Evolutionary conservation across 1,140 invertebrate species (phyloP).

Genomic region (Drosophila subobscura): DNA sequence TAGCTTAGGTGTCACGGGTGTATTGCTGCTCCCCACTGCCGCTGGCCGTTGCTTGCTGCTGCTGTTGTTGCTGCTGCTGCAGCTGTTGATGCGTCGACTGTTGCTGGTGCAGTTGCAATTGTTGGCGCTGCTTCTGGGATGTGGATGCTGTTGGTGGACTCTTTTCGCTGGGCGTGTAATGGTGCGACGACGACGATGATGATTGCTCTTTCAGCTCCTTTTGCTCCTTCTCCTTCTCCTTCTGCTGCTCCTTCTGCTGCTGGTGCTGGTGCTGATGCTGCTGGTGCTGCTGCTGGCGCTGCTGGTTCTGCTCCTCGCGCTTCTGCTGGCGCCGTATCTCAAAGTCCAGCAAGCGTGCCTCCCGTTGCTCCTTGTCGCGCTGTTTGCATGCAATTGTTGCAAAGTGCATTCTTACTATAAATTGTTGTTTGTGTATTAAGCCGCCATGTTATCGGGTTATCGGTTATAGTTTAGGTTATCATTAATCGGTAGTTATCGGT

Average conservation of each 20-base stretch:
- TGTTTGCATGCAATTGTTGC: constrained; percentile 82
- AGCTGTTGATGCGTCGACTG: constrained; percentile 44
- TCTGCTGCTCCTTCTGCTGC: constrained; percentile 55
- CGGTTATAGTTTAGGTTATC: constrained; percentile 35
- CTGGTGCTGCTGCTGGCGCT: constrained; percentile 78
- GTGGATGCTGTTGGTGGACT: constrained; percentile 54
- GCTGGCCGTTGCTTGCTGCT: constrained; percentile 53
- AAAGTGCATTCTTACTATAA: constrained; percentile 81
- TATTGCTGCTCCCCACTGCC: constrained; percentile 54
- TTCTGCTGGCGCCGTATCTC: constrained; percentile 83
- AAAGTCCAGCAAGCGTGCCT: constrained; percentile 82
- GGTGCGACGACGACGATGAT: constrained; percentile 25
- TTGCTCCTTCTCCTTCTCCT: constrained; percentile 41
- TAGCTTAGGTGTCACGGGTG: constrained; percentile 72
- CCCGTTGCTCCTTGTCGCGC: constrained; percentile 83
- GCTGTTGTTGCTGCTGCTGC: constrained; percentile 46
- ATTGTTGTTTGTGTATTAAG: constrained; percentile 29
- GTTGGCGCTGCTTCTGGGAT: constrained; percentile 48
- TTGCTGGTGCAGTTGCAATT: constrained; percentile 45
- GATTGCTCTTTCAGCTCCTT: constrained; percentile 43
- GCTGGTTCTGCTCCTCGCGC: constrained; percentile 81
- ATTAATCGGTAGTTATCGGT: constrained; percentile 19
- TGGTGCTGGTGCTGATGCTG: constrained; percentile 74
- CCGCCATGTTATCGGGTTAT: constrained; percentile 45
- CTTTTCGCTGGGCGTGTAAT: constrained; percentile 48